Evolutionary conservation across 2,113 vertebrate genomes (phyloP), one percentile per base, ranked within the genome.

Genomic region (Uria lomvia): DNA sequence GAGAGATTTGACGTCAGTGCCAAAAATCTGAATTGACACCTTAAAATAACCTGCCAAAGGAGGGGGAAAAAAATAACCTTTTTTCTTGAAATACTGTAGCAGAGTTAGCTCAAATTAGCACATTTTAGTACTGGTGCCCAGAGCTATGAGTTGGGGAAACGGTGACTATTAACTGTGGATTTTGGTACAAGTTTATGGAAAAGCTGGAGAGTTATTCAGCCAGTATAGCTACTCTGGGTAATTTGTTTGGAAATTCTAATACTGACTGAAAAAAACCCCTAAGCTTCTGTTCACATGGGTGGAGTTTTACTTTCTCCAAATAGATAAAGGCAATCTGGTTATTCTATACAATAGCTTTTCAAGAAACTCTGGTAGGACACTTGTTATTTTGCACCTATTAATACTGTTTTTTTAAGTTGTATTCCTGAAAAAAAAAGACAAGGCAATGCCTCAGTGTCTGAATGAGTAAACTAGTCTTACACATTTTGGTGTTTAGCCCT

Each of bases 41-140:
- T 97, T 96, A 95, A 94, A 96, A 96, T 92, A 94, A 78, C 62
- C 43, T 36, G 52, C 56, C 49, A 60, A 94, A 91, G 30, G n/a
- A 80, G 34, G 34, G 14, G 10, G 3, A 91, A 49, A 72, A 72
- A 90, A 75, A 22, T 11, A 59, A 27, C 26, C 3, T 92, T 78
- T 77, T 42, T 74, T 91, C 29, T 15, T 87, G 40, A 89, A 95
- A 77, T 63, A 59, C 43, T 56, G 43, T 43, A 65, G n/a, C 63
- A 88, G 34, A 65, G 2, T 80, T 58, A 91, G 30, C 63, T 94
- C 67, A 88, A 88, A 83, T 73, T 65, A 80, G 45, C 62, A 20
- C 5, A 22, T 75, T 86, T 71, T 55, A 82, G 29, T 59, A 90
- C 24, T 50, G 62, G 38, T 88, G 75, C 36, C 36, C 27, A 81